Evolutionary conservation across 2,888 invertebrate species (phyloP).

Genomic region (Acrobasis repandana): DNA sequence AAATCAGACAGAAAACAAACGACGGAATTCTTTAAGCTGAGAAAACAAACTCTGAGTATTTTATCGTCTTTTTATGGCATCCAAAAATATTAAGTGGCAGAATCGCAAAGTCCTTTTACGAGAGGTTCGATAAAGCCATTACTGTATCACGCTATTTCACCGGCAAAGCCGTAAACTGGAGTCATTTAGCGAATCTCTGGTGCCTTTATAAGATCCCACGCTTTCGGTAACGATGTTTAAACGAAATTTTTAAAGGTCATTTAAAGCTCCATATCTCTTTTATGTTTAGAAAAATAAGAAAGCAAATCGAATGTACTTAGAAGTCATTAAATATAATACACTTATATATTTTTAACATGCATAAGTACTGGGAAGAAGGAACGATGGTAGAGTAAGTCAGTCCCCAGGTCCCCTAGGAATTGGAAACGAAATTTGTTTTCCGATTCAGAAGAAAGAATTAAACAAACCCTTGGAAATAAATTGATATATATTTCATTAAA

Average conservation of each 20-base stretch:
- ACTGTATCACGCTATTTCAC: conserved; percentile 36
- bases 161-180: conserved; percentile 34
- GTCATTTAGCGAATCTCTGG: conserved; percentile 30
- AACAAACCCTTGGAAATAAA: neutral
- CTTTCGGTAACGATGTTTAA: conserved; percentile 1
- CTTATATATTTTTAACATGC: too few relatives aligned
- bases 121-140: conserved; percentile 40
- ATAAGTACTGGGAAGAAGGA: too few relatives aligned
- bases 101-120: conserved; percentile 38
- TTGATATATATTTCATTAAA: neutral
- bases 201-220: neutral
- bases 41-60: neutral
- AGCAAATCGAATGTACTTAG: too few relatives aligned
- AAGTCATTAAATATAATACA: too few relatives aligned
- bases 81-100: conserved; percentile 24
- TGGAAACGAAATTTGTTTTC: too few relatives aligned
- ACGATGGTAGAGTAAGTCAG: too few relatives aligned
- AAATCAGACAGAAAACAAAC: neutral
- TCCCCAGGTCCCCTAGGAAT: too few relatives aligned
- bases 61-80: conserved; percentile 20
- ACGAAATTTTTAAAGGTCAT: neutral
- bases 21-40: neutral
- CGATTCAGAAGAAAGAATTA: neutral
- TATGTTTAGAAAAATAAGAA: neutral
- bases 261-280: neutral